These are phyloP conservation scores for Mixornis gularis DNA, from an alignment of 2,113 vertebrate species.

Conservation along the genomic window DNA sequence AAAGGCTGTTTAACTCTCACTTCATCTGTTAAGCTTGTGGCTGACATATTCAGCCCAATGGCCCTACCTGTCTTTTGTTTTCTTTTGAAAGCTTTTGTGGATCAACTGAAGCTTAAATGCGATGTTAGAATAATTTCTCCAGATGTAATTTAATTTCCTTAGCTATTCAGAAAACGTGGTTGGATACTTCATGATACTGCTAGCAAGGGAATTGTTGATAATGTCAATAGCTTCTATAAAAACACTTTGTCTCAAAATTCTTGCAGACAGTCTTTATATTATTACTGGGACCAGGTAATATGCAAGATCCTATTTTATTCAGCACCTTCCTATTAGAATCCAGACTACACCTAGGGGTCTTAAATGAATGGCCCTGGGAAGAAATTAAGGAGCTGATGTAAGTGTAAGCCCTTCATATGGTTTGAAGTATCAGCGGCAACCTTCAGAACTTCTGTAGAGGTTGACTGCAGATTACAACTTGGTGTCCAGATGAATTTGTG, in stretches of 20 bases:
- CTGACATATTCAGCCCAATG: neutral
- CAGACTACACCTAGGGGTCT: neutral
- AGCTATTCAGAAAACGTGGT: neutral
- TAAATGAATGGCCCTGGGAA: neutral
- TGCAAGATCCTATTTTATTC: neutral
- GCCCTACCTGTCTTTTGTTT: neutral
- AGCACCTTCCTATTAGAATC: neutral
- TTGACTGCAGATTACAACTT: neutral
- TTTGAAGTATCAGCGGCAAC: neutral
- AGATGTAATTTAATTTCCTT: neutral
- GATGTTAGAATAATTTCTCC: neutral
- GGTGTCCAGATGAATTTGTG: neutral
- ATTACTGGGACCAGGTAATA: neutral
- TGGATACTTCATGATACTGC: neutral
- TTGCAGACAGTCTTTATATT: neutral
- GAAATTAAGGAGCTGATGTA: neutral
- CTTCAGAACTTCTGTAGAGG: neutral
- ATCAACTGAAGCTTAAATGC: neutral
- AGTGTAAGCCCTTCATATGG: neutral
- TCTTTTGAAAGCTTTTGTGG: neutral
- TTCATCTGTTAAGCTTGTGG: neutral
- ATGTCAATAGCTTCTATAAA: neutral
- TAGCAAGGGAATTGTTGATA: neutral
- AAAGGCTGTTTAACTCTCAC: neutral
- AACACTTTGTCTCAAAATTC: neutral